A percentile compares a stretch with the other conserved stretches of the same genome.
phyloP scores from a whole-genome alignment of 1,140 invertebrate species.

The Ceratina japonica region DNA sequence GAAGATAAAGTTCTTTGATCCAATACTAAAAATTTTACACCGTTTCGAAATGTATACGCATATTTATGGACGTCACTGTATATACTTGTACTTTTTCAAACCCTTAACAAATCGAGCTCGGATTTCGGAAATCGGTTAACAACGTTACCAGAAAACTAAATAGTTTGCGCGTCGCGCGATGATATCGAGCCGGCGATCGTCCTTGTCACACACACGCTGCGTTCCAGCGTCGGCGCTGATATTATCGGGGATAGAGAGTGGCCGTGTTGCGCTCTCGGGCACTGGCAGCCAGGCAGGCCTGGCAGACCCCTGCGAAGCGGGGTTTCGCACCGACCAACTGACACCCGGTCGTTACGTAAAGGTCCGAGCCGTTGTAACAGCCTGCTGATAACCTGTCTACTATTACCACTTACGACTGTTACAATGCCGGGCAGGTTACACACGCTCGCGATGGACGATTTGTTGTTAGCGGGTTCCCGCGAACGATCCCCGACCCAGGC shows the following conservation, averaged over 20 bases:
- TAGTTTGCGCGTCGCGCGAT: too few species aligned
- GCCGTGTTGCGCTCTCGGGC: background rate
- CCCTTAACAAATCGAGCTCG: too few species aligned
- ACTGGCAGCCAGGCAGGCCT: background rate
- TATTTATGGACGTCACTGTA: too few species aligned
- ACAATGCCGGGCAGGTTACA: conserved; percentile 47
- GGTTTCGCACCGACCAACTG: conserved; percentile 19
- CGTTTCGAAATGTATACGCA: too few species aligned
- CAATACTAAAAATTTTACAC: too few species aligned
- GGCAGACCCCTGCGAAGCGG: conserved; percentile 48
- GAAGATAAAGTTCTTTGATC: too few species aligned
- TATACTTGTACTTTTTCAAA: too few species aligned
- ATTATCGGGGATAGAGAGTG: conserved; percentile 33
- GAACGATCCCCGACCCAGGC: too few species aligned
- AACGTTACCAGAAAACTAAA: too few species aligned
- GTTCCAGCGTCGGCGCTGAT: conserved; percentile 28
- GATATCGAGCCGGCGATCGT: conserved; percentile 8
- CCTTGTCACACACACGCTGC: conserved; percentile 21
- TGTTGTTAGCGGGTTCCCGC: conserved; percentile 36
- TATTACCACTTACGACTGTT: conserved; percentile 46
- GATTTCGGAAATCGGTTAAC: too few species aligned
- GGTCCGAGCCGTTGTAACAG: conserved; percentile 34
- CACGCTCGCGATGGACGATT: conserved; percentile 43
- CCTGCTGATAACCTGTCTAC: conserved; percentile 39
- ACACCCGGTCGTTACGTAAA: conserved; percentile 49